Evolutionary conservation across 2,113 vertebrate species (phyloP).

Genomic region (Entomyzon cyanotis): DNA sequence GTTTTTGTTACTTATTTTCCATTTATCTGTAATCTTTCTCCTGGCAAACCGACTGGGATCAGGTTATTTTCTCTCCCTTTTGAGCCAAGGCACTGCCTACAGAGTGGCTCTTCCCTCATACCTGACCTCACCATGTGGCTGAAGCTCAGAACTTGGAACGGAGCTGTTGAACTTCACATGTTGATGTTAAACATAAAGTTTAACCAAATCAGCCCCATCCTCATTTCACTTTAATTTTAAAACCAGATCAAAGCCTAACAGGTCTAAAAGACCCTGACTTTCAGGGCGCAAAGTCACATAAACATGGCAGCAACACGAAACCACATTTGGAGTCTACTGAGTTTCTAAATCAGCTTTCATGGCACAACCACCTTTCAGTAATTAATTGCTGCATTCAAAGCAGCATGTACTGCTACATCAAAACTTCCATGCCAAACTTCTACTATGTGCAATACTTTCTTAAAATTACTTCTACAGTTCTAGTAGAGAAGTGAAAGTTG

Average conservation of each 20-base stretch:
- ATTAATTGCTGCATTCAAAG: not conserved
- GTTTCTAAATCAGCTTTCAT: not conserved
- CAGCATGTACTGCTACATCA: not conserved
- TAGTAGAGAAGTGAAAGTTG: not conserved
- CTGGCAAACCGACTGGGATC: not conserved
- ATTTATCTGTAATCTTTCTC: not conserved
- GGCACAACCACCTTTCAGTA: not conserved
- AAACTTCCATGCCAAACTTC: not conserved
- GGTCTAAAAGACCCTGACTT: not conserved
- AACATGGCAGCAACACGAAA: not conserved
- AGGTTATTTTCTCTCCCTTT: not conserved
- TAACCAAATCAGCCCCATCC: not conserved
- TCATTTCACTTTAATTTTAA: not conserved
- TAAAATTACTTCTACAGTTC: not conserved
- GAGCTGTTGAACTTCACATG: not conserved
- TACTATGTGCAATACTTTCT: rapidly evolving
- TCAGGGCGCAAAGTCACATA: not conserved
- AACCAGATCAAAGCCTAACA: not conserved
- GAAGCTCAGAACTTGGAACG: not conserved
- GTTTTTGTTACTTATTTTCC: slow-evolving; percentile 1
- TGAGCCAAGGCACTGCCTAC: not conserved
- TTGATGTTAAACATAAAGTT: not conserved
- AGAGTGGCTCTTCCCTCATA: not conserved
- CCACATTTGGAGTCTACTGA: not conserved
- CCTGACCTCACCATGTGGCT: not conserved